Base-by-base conservation (phyloP, 2,113 vertebrate genomes). In the Halcyon senegalensis region DNA sequence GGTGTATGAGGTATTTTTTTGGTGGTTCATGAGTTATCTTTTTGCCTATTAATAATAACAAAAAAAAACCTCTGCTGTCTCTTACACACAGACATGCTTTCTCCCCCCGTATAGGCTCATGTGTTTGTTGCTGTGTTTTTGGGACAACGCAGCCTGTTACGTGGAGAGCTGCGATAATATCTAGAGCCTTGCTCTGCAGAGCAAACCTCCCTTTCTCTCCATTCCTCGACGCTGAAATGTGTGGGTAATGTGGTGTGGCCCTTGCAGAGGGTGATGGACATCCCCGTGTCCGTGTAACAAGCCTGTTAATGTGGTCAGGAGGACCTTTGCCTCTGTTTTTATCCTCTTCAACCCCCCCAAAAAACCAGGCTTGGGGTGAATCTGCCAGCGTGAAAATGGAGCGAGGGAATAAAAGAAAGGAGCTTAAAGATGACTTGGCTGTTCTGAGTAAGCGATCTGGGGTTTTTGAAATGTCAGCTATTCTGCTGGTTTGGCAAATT, bases 401-500 rank as follows among this genome's bases (percentile, higher is more conserved):
- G 82, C 0, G 0, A 51, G 78, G 68, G 64, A 68, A 66, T 90
- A 37, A 74, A 86, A 88, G 72, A 70, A 55, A 94, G 67, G 63
- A 83, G 70, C 75, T 89, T 80, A 91, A 88, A 67, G 94, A 94
- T 96, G 92, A 94, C 88, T 93, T 96, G 92, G 82, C 94, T 35
- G 68, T 85, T 69, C 67, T 2, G 67, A 89, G 77, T 7, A n/a
- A 88, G 73, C 25, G 1, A 67, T 59, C 41, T 4, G 5, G 50
- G 78, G 59, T 15, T 95, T 96, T 94, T 58, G 94, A 96, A 97
- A 97, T 80, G 88, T 95, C 91, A 96, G 90, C 87, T 85, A 63
- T 97, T 96, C 94, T 94, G 93, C 96, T 96, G 93, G 19, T 90
- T 90, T 96, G 90, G 93, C 96, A 90, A 92, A 94, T 96, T 96